Evolutionary conservation across 1,140 invertebrate species (phyloP), one percentile per base, ranked within the genome.

Genomic region (Drosophila pandora): DNA sequence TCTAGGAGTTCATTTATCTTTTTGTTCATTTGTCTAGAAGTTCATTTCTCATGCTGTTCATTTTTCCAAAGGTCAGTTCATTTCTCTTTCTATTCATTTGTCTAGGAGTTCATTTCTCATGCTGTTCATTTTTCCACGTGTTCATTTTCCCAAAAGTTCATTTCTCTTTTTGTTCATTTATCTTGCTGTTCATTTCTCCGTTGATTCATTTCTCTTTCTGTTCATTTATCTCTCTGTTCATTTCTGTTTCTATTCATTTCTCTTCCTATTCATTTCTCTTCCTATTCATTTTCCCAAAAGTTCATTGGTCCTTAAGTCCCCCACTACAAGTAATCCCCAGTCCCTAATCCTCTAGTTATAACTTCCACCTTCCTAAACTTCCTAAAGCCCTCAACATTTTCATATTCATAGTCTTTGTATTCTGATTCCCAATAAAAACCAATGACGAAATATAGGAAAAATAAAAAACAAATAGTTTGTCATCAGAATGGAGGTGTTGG

Each of bases 341-440:
- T 17, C 17, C 17, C 17, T 17, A 17, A 1, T 17, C 17, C 17
- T 17, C 1, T 17, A 17, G 17, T 17, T 17, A 17, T 17, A 17
- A 17, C 17, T 17, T 1, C 17, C 17, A 17, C 17, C 17, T 25
- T 25, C 12, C 34, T 10, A 37, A 12, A 37, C 34, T 37, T n/a
- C 3, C 34, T 37, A n/a, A 28, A 28, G 25, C 7, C 7, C 25
- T 28, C 5, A 28, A 28, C 5, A 28, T 28, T 28, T 28, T 28
- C 25, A 28, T 28, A 28, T 28, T 6, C 25, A 28, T 6, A 7
- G 4, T n/a, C 2, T 22, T 21, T 39, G 21, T 32, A 39, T 23
- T 39, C 23, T 30, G 49, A 0, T 78, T 88, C 65, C 70, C 74
- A 45, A 22, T 69, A 82, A 88, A 65, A 57, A 41, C 53, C 72